Conservation (phyloP, 2,888 invertebrate genomes). For the Pristionchus entomophagus region DNA sequence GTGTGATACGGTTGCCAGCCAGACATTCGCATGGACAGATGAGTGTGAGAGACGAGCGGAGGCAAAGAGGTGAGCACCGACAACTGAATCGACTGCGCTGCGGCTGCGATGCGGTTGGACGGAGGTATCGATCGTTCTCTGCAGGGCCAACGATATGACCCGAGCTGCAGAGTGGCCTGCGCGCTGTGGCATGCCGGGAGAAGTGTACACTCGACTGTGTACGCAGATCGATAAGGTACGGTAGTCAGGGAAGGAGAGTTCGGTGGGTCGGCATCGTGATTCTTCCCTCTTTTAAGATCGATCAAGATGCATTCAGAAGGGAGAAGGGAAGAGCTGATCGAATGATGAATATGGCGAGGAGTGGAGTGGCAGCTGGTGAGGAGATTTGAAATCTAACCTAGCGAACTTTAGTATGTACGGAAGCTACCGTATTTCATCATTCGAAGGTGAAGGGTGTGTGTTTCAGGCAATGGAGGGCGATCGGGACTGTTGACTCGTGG, state of each 20-base stretch:
- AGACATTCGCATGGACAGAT: conserved; percentile 17
- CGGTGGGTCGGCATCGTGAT: not conserved
- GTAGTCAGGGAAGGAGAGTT: not conserved
- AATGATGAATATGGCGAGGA: conserved; percentile 18
- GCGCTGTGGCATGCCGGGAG: not conserved
- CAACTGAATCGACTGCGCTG: not conserved
- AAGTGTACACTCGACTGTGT: not conserved
- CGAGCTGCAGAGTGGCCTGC: conserved; percentile 2
- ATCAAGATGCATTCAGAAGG: not conserved
- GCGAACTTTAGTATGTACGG: not conserved
- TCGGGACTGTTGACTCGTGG: not conserved
- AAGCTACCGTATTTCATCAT: no score
- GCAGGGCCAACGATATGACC: not conserved
- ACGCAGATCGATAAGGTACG: not conserved
- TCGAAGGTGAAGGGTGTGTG: not conserved
- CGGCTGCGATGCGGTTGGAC: not conserved
- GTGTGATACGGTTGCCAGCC: not conserved
- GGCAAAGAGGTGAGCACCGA: not conserved
- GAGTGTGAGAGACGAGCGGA: not conserved
- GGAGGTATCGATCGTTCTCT: not conserved
- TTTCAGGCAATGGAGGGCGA: not conserved
- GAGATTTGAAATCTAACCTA: not conserved
- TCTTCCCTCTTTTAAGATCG: not conserved
- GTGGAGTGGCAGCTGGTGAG: not conserved
- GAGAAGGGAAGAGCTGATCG: not conserved